phyloP scores from a whole-genome alignment of 2,888 invertebrate species.

The Lasioglossum leucozonium region DNA sequence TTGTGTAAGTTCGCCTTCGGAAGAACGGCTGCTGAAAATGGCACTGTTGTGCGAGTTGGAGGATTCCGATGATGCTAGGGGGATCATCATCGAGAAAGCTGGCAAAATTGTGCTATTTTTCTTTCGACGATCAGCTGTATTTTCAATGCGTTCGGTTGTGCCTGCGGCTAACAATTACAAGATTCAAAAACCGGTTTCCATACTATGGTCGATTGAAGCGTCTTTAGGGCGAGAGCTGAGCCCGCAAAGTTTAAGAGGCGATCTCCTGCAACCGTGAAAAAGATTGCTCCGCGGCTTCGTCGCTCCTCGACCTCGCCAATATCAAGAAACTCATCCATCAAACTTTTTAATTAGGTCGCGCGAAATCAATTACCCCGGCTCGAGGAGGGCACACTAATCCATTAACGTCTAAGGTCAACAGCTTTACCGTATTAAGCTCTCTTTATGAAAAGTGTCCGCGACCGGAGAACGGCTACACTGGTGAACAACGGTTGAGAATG shows the following conservation, averaged over 20 bases:
- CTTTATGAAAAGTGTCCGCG: background rate
- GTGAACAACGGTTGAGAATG: background rate
- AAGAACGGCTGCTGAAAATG: background rate
- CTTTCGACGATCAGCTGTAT: background rate
- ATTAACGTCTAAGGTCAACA: slow-evolving; percentile 10
- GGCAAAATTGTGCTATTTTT: background rate
- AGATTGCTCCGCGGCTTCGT: background rate
- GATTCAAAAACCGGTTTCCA: background rate
- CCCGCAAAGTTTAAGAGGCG: background rate
- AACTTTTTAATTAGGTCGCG: slow-evolving; percentile 23
- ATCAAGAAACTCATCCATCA: slow-evolving; percentile 19
- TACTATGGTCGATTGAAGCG: background rate
- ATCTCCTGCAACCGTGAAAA: background rate
- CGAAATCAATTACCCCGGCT: slow-evolving; percentile 30
- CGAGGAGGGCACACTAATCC: background rate
- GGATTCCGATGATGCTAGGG: background rate
- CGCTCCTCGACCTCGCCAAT: slow-evolving; percentile 13
- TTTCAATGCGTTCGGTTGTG: background rate
- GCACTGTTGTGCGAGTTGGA: background rate
- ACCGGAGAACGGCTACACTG: background rate
- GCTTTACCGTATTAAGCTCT: slow-evolving; percentile 3
- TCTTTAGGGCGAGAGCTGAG: background rate
- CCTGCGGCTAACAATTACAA: background rate
- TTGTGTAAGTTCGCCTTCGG: background rate
- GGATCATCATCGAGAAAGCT: background rate